A percentile compares a stretch with the other conserved stretches of the same genome.
phyloP scores from a whole-genome alignment of 92 coral and sea anemone species.

The Phymanthus crucifer region DNA sequence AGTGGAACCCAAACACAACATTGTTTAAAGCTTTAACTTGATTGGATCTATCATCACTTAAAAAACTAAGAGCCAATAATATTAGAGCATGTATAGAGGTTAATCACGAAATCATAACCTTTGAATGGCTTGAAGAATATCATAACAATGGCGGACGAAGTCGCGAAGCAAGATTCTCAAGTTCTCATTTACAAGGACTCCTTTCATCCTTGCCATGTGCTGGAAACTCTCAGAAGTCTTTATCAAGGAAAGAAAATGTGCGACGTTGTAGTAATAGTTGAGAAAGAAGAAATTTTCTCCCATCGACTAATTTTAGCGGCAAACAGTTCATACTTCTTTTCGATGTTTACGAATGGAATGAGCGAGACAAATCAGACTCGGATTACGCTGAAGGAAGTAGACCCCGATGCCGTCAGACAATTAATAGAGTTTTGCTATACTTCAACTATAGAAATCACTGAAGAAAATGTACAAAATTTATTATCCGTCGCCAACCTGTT shows the following conservation, averaged over 20 bases:
- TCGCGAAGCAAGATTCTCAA: constrained; percentile 39
- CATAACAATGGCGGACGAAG: constrained; percentile 59
- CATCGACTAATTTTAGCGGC: constrained; percentile 94
- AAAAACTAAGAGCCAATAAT: constrained; percentile 6
- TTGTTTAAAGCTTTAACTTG: constrained; percentile 1
- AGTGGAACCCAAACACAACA: neutral
- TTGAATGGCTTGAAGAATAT: constrained; percentile 10
- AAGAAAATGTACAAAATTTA: constrained; percentile 84
- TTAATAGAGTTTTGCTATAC: constrained; percentile 90
- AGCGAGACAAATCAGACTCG: constrained; percentile 81
- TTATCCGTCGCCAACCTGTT: constrained; percentile 82
- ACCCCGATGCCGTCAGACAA: constrained; percentile 74
- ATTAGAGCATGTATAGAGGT: constrained; percentile 1
- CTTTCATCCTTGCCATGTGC: constrained; percentile 81
- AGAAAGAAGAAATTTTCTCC: constrained; percentile 71
- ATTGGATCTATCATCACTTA: neutral
- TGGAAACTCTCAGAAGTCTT: constrained; percentile 71
- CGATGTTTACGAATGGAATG: constrained; percentile 96
- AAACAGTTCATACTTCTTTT: constrained; percentile 87
- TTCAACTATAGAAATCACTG: constrained; percentile 77
- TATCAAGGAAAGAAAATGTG: constrained; percentile 81
- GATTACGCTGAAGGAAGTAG: constrained; percentile 80
- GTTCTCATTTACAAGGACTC: constrained; percentile 83
- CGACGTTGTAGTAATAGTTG: constrained; percentile 87
- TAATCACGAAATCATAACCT: neutral